Percentiles rank a stretch among this genome's conserved stretches.
Conservation (phyloP, 2,113 vertebrate species). For the Australoheros scitulus region DNA sequence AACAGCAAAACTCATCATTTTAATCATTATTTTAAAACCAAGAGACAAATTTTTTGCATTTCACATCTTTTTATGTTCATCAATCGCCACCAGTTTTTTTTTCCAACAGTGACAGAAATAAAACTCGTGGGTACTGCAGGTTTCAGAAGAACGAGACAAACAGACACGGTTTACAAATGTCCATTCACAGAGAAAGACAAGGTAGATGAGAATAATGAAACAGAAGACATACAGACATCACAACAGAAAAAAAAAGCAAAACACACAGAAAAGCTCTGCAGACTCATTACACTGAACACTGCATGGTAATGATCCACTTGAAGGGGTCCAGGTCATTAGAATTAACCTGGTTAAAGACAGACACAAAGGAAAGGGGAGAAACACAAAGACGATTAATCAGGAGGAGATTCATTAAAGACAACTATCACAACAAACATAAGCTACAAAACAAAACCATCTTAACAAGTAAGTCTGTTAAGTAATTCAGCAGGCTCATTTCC, state of each 20-base stretch:
- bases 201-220: not conserved
- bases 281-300: constrained; percentile 49
- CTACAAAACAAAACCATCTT: not conserved
- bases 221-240: constrained; percentile 32
- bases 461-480: too few species aligned
- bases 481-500: too few species aligned
- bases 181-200: constrained; percentile 23
- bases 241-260: constrained; percentile 19
- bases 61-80: constrained; percentile 9
- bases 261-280: constrained; percentile 28
- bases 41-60: constrained; percentile 26
- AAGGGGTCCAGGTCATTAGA: constrained; percentile 17
- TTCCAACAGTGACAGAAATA: not conserved
- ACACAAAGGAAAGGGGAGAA: not conserved
- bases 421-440: not conserved
- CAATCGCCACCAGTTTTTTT: not conserved
- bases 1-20: constrained; percentile 29
- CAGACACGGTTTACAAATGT: constrained; percentile 27
- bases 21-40: constrained; percentile 35
- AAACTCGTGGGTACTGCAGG: not conserved
- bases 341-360: constrained; percentile 54
- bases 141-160: constrained; percentile 49
- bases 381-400: not conserved
- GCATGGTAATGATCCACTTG: constrained; percentile 34
- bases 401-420: not conserved